A percentile compares a stretch with the other conserved stretches of the same genome.
phyloP scores from a whole-genome alignment of 2,888 invertebrate genomes.

The Tanypteryx hageni region DNA sequence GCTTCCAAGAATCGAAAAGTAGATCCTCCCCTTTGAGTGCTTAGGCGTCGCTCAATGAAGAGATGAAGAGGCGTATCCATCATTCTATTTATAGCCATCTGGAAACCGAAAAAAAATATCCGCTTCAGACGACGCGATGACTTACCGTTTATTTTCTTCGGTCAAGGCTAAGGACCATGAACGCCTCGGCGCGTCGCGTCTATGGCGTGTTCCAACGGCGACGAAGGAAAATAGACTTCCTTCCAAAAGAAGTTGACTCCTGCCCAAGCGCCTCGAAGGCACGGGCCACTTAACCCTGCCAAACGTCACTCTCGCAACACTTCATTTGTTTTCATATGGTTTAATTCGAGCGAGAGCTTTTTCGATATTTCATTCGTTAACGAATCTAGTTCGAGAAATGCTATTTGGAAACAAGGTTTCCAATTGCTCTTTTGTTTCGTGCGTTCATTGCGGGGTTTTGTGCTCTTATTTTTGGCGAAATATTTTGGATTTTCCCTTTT shows the following conservation, averaged over 20 bases:
- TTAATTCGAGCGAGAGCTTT: not conserved
- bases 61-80: too few relatives aligned
- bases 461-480: too few relatives aligned
- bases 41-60: too few relatives aligned
- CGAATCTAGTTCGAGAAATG: not conserved
- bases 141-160: not conserved
- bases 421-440: too few relatives aligned
- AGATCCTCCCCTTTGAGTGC: too few relatives aligned
- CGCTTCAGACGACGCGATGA: not conserved
- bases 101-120: too few relatives aligned
- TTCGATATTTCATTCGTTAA: not conserved
- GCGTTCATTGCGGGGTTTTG: too few relatives aligned
- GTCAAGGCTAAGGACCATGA: not conserved
- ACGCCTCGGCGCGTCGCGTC: not conserved
- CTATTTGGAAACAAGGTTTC: not conserved
- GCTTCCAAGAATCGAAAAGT: too few relatives aligned
- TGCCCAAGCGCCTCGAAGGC: conserved; percentile 6
- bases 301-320: not conserved
- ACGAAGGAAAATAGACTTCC: too few relatives aligned
- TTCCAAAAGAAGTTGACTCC: not conserved
- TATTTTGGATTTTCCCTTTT: too few relatives aligned
- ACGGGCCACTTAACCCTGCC: conserved; percentile 21
- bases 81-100: too few relatives aligned
- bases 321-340: not conserved
- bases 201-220: not conserved